These are phyloP conservation scores for Trisateles emortualis DNA, from an alignment of 2,888 invertebrate genomes.

Conservation along the genomic window DNA sequence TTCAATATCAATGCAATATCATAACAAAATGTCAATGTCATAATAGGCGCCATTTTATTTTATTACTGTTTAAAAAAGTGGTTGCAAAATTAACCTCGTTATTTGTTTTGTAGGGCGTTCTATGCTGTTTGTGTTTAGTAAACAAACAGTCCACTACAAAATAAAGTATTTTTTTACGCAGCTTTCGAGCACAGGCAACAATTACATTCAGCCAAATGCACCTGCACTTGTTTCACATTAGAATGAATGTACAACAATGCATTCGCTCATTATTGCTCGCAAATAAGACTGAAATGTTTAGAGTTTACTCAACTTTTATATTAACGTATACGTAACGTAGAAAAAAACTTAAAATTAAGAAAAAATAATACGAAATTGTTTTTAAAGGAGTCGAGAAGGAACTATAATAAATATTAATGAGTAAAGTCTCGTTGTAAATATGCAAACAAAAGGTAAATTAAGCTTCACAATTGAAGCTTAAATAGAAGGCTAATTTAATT, in stretches of 20 bases:
- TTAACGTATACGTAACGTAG: conserved; percentile 38
- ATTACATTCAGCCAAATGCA: conserved; percentile 5
- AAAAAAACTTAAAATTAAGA: conserved; percentile 39
- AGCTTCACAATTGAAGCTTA: conserved; percentile 37
- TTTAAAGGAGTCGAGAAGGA: conserved; percentile 22
- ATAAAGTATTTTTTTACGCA: background rate
- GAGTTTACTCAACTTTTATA: conserved; percentile 39
- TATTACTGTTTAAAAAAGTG: no score
- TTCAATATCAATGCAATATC: no score
- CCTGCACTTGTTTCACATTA: conserved; percentile 24
- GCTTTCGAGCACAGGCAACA: conserved; percentile 4
- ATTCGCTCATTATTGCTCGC: conserved; percentile 50
- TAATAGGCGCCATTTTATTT: no score
- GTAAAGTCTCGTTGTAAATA: conserved; percentile 34
- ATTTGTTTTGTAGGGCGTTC: background rate
- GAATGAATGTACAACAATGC: conserved; percentile 28
- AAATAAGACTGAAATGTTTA: conserved; percentile 62
- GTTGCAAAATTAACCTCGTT: no score
- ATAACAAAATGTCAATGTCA: no score
- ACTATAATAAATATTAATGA: conserved; percentile 43
- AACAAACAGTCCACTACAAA: background rate
- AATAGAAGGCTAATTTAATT: conserved; percentile 44
- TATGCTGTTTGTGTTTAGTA: background rate
- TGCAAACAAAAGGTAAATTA: conserved; percentile 41
- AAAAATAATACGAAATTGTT: conserved; percentile 19